These are phyloP conservation scores for Galeruca laticollis DNA, from an alignment of 2,888 invertebrate genomes.

Conservation along the genomic window DNA sequence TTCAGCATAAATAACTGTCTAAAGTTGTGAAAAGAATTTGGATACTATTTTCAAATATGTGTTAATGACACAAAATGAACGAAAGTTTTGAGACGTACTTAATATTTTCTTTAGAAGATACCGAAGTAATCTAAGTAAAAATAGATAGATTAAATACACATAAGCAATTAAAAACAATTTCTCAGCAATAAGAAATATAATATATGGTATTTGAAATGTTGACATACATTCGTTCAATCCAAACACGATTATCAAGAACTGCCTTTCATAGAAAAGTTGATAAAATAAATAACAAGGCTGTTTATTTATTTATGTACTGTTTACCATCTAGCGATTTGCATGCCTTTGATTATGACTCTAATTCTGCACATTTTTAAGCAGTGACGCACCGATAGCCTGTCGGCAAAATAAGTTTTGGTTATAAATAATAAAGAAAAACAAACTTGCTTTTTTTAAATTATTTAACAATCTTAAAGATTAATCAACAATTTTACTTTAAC, in stretches of 20 bases:
- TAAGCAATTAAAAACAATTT: not conserved
- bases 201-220: constrained; percentile 1
- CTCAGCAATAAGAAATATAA: not conserved
- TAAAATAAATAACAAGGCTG: not conserved
- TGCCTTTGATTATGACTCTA: not conserved
- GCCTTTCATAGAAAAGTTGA: constrained; percentile 16
- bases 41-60: too few relatives aligned
- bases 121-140: not conserved
- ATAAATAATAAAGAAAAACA: not conserved
- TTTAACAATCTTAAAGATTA: too few relatives aligned
- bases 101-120: too few relatives aligned
- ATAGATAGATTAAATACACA: not conserved
- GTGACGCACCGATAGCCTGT: not conserved
- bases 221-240: constrained; percentile 9
- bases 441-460: too few relatives aligned
- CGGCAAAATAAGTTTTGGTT: too few relatives aligned
- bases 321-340: constrained; percentile 5
- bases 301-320: constrained; percentile 4
- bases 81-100: too few relatives aligned
- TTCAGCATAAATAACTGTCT: too few relatives aligned
- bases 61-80: too few relatives aligned
- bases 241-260: not conserved
- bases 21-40: too few relatives aligned
- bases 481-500: too few relatives aligned
- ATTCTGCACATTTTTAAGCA: not conserved